Conservation (phyloP, 2,797 vertebrate species). For the Brachyrhaphis roseni region DNA sequence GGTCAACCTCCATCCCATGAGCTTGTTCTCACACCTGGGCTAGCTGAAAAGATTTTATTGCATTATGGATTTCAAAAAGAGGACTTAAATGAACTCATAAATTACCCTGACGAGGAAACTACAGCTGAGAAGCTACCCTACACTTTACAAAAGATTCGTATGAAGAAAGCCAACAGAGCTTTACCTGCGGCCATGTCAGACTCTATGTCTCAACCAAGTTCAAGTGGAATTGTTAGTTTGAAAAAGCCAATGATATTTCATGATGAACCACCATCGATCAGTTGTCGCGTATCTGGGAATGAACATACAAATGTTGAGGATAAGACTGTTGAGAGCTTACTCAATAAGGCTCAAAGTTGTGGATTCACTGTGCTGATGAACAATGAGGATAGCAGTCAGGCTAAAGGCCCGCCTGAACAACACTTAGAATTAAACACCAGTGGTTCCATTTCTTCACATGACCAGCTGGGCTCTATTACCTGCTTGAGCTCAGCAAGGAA, state of each 20-base stretch:
- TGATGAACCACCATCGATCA: constrained; percentile 21
- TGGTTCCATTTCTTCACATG: constrained; percentile 18
- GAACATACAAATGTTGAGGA: constrained; percentile 81
- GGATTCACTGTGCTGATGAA: not conserved
- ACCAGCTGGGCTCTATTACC: constrained; percentile 3
- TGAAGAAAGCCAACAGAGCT: constrained; percentile 83
- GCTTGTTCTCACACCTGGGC: constrained; percentile 76
- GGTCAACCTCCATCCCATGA: constrained; percentile 14
- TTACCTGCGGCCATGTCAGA: constrained; percentile 25
- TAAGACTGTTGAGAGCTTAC: constrained; percentile 24
- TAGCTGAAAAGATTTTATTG: constrained; percentile 88
- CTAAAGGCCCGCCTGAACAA: not conserved
- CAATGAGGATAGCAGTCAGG: not conserved
- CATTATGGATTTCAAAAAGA: constrained; percentile 92
- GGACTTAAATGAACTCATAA: constrained; percentile 91
- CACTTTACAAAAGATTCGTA: constrained; percentile 89
- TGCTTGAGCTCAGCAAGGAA: constrained; percentile 15
- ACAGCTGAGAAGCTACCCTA: constrained; percentile 92
- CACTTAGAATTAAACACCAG: not conserved
- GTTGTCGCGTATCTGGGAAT: constrained; percentile 83
- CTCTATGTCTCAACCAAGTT: constrained; percentile 8
- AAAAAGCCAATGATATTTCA: not conserved
- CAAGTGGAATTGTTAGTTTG: constrained; percentile 20
- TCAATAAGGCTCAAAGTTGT: not conserved
- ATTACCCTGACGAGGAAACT: constrained; percentile 91